Evolutionary conservation across 2,888 invertebrate species (phyloP), one percentile per base, ranked within the genome.

Genomic region (Axea sp.): DNA sequence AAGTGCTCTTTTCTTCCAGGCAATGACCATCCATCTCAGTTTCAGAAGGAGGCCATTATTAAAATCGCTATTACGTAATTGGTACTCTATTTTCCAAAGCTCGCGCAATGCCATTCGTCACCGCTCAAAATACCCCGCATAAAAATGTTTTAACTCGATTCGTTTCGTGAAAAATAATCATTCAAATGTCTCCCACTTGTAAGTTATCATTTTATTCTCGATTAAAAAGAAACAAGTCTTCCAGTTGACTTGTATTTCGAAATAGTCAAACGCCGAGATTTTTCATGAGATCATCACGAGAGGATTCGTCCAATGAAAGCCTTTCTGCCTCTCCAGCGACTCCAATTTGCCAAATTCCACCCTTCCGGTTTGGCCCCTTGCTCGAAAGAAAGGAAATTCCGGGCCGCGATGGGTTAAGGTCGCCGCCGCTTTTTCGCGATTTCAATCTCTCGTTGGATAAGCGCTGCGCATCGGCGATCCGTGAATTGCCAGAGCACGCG

Each of bases 11-110:
- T 33, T 37, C 45, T 30, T 31, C 28, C 1, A 33, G 19, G 24
- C 35, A 47, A 59, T 47, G 28, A 59, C 59, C 12, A 35, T 59
- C 28, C 7, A 45, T 59, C 59, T 47, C 26, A 17, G 28, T 37
- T 47, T 45, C 17, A 47, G 28, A 43, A 6, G 2, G 17, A 8
- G 12, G 45, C 37, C 22, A 47, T 59, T 59, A 59, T 59, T 59
- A 59, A 45, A 24, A 59, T 59, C 45, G 28, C 59, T 59, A 43
- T 59, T 59, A 59, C 45, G 59, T 59, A 59, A 59, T 59, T 59
- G 59, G 59, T 59, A 24, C 59, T 59, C 37, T 47, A 47, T 59
- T 59, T 33, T 6, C 59, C 17, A 11, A 19, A 19, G 45, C 15
- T 35, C 11, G 24, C 17, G 15, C 2, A 30, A 19, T 6, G 19